Evolutionary conservation across 1,140 invertebrate genomes (phyloP), one percentile per base, ranked within the genome.

Genomic region (Panulirus ornatus): DNA sequence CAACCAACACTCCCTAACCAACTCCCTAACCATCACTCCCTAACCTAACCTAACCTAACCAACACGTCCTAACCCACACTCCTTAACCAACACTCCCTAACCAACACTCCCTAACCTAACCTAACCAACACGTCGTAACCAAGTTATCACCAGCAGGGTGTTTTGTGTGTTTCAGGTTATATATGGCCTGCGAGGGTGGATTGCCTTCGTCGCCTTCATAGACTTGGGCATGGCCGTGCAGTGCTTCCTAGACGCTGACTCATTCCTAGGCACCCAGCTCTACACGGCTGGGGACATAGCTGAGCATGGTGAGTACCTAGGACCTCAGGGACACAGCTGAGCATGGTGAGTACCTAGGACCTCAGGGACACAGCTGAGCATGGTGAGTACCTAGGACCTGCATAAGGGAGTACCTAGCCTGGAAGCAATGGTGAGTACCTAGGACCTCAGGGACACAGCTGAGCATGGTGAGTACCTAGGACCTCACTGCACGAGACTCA

Each of bases 181-280:
- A 38, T 88, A 88, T 34, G 87, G 63, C n/a, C 58, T 88, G 63
- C 38, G 87, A 27, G 87, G 87, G 27, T 88, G 87, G 87, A 88
- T 88, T n/a, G 87, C 87, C 58, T 88, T 88, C 78, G 87, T 88
- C 42, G 87, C 87, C 40, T 88, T 88, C 42, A 88, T 88, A 22
- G 87, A 88, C 87, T 27, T 88, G 34, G 87, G 87, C 5, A 88
- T 88, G 87, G 87, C 87, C 3, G 78, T 88, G 8, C 87, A 88
- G 87, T 88, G 87, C 58, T 88, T 82, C 66, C 87, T 88, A 1
- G 87, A 88, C 44, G 87, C 87, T 30, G 87, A 88, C 47, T 88
- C 87, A 63, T 88, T 88, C 78, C 87, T 88, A 3, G 87, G 87
- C 40, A 47, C 76, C 2, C 87, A 88, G 42, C 87, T 88, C 30